Conservation (phyloP, 1,140 invertebrate genomes). For the Camponotus floridanus region DNA sequence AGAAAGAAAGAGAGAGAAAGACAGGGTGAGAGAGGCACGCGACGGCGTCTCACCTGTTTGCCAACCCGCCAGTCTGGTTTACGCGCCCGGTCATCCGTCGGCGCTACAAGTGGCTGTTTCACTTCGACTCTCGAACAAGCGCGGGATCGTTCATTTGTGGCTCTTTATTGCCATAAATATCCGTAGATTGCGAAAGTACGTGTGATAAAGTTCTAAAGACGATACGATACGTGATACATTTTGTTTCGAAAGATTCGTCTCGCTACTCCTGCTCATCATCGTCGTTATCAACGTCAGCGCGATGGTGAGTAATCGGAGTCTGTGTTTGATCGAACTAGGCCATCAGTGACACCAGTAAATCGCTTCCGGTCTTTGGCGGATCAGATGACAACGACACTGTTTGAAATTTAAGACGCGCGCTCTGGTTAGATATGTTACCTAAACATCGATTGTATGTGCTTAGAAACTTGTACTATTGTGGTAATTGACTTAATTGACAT, state of each 20-base stretch:
- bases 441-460: slow-evolving; percentile 25
- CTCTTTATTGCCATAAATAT: neutral
- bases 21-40: slow-evolving; percentile 71
- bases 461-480: neutral
- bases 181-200: slow-evolving; percentile 25
- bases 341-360: slow-evolving; percentile 31
- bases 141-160: slow-evolving; percentile 47
- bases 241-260: neutral
- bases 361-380: slow-evolving; percentile 19
- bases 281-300: slow-evolving; percentile 1
- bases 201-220: slow-evolving; percentile 13
- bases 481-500: neutral
- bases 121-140: slow-evolving; percentile 53
- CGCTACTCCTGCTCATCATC: slow-evolving; percentile 3
- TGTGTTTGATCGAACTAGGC: slow-evolving; percentile 40
- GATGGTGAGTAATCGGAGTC: slow-evolving; percentile 50
- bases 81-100: slow-evolving; percentile 78
- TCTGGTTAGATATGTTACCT: neutral
- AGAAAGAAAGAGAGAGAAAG: slow-evolving; percentile 32
- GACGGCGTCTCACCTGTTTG: slow-evolving; percentile 80
- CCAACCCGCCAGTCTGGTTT: slow-evolving; percentile 79
- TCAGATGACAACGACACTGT: slow-evolving; percentile 14
- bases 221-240: slow-evolving; percentile 14
- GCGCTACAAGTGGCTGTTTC: slow-evolving; percentile 78
- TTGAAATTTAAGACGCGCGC: slow-evolving; percentile 32